Evolutionary conservation across 2,797 vertebrate genomes (phyloP).

Genomic region (Pangasius djambal): DNA sequence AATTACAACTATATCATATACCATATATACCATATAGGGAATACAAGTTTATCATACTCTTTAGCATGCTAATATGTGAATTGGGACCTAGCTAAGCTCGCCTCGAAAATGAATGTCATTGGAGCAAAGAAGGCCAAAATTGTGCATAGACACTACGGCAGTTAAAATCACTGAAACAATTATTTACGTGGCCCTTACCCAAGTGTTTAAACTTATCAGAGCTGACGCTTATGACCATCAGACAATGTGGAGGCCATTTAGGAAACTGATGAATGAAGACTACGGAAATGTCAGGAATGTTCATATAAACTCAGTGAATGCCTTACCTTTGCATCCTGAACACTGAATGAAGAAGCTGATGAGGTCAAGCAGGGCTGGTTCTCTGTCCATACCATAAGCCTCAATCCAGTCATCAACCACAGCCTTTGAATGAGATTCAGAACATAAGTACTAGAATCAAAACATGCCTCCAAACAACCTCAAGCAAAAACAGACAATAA

Average conservation of each 20-base stretch:
- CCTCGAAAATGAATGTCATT: neutral
- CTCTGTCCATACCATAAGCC: slow-evolving; percentile 83
- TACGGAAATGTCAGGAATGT: neutral
- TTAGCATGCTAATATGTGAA: neutral
- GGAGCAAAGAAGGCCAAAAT: neutral
- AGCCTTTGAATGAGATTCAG: slow-evolving; percentile 69
- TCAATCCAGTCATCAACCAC: slow-evolving; percentile 92
- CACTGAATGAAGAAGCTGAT: slow-evolving; percentile 96
- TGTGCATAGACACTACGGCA: neutral
- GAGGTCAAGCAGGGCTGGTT: slow-evolving; percentile 89
- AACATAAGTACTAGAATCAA: slow-evolving; percentile 18
- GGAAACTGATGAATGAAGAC: neutral
- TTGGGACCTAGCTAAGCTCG: neutral
- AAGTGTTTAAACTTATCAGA: neutral
- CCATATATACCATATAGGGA: neutral
- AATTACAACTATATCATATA: neutral
- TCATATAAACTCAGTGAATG: neutral
- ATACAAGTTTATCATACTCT: neutral
- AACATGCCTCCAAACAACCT: neutral
- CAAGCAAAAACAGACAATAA: neutral
- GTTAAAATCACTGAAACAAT: neutral
- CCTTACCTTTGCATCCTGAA: slow-evolving; percentile 89
- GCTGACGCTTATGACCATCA: neutral
- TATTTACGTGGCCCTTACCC: neutral
- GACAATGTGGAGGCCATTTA: neutral